Percentiles rank a stretch among this genome's conserved stretches.
These are phyloP conservation scores for Oceanodroma leucorhoa DNA, from an alignment of 2,797 vertebrate species.

Conservation along the genomic window DNA sequence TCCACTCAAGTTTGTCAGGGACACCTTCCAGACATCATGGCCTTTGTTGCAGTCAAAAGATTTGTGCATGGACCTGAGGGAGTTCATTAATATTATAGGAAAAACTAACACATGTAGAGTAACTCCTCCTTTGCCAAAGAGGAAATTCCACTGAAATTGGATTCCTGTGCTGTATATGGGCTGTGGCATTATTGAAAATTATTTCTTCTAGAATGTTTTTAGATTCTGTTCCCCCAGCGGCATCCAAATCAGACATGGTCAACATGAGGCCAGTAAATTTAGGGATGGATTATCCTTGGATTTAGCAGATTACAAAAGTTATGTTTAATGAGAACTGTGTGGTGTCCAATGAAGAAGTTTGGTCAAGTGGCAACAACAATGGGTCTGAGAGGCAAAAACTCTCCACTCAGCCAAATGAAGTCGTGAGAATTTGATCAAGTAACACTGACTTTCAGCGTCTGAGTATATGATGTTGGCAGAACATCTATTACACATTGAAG, in stretches of 20 bases:
- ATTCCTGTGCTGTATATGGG: not conserved
- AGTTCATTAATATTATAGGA: constrained; percentile 15
- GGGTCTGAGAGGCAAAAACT: not conserved
- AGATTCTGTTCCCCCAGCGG: not conserved
- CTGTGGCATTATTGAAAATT: not conserved
- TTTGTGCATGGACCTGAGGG: not conserved
- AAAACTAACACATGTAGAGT: constrained; percentile 8
- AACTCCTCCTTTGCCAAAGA: constrained; percentile 26
- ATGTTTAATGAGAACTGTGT: not conserved
- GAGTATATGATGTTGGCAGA: not conserved
- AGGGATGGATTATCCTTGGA: not conserved
- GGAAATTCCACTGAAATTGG: not conserved
- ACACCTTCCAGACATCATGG: not conserved
- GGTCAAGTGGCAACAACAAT: not conserved
- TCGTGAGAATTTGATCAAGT: not conserved
- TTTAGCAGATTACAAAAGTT: not conserved
- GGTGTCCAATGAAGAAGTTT: not conserved
- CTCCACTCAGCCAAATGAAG: not conserved
- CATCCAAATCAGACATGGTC: not conserved
- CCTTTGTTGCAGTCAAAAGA: constrained; percentile 12
- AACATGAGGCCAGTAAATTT: not conserved
- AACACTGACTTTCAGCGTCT: not conserved
- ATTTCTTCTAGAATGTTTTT: not conserved
- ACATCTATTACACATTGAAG: not conserved
- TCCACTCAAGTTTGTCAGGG: constrained; percentile 49